Evolutionary conservation across 2,888 invertebrate species (phyloP).

Genomic region (Griposia aprilina): DNA sequence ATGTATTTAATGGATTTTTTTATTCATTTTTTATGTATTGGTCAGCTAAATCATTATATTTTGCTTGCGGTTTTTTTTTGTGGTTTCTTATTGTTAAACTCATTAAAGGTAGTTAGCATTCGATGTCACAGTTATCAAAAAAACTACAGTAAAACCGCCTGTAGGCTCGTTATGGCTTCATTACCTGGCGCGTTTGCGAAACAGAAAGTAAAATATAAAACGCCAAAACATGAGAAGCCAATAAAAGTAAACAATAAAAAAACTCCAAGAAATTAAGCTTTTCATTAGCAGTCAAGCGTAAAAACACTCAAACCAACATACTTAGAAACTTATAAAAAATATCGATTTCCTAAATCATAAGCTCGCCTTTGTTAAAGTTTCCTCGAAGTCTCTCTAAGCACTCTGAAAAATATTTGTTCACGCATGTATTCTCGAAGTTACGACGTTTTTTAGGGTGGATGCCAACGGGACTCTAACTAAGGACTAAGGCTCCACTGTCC

Average conservation of each 20-base stretch:
- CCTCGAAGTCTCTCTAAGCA: slow-evolving; percentile 38
- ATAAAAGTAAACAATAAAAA: slow-evolving; percentile 19
- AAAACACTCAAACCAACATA: slow-evolving; percentile 8
- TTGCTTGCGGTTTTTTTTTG: not conserved
- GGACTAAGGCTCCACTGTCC: not conserved
- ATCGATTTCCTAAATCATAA: slow-evolving; percentile 41
- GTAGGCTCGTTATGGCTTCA: not conserved
- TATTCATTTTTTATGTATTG: not conserved
- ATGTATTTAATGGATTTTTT: not conserved
- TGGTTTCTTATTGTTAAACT: not conserved
- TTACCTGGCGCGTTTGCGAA: not conserved
- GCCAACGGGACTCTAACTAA: not conserved
- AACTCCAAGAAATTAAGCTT: slow-evolving; percentile 2
- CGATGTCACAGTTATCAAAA: too few species aligned
- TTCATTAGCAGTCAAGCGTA: slow-evolving; percentile 13
- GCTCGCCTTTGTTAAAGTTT: slow-evolving; percentile 55
- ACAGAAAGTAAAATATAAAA: not conserved
- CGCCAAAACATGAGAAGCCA: not conserved
- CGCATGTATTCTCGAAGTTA: slow-evolving; percentile 58
- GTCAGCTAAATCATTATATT: not conserved
- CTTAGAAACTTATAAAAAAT: slow-evolving; percentile 1
- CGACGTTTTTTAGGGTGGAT: slow-evolving; percentile 9
- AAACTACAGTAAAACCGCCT: not conserved
- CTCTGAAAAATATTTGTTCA: slow-evolving; percentile 74
- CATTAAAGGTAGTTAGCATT: not conserved